These are phyloP conservation scores for Akabosia matsudoensis DNA, from an alignment of 1,140 invertebrate species.

Conservation along the genomic window DNA sequence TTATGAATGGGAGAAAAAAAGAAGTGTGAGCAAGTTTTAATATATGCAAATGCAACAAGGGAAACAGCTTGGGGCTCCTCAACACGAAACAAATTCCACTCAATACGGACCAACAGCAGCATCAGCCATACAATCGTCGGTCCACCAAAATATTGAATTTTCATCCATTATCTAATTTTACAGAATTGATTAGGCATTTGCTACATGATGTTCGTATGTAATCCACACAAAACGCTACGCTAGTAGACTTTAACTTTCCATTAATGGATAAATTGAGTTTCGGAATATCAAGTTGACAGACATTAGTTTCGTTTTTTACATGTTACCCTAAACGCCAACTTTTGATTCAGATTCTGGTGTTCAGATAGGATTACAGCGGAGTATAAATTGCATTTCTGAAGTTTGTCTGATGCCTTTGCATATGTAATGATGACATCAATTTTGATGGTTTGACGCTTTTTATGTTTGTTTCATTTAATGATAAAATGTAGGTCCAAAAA, in stretches of 20 bases:
- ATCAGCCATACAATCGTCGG: too few relatives aligned
- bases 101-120: background rate
- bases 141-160: background rate
- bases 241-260: too few relatives aligned
- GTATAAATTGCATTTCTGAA: too few relatives aligned
- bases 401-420: too few relatives aligned
- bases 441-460: background rate
- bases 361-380: too few relatives aligned
- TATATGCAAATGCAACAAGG: background rate
- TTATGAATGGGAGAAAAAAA: constrained; percentile 5
- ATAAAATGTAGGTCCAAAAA: too few relatives aligned
- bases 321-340: background rate
- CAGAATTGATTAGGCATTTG: too few relatives aligned
- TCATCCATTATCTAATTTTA: background rate
- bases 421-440: background rate
- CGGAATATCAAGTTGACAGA: background rate
- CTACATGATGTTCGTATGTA: too few relatives aligned
- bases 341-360: too few relatives aligned
- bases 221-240: too few relatives aligned
- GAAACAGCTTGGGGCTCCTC: constrained; percentile 4
- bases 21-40: constrained; percentile 5
- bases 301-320: background rate
- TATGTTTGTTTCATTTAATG: too few relatives aligned
- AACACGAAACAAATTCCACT: background rate
- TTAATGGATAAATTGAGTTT: too few relatives aligned